Evolutionary conservation across 92 coral and sea anemone species (phyloP), one percentile per base, ranked within the genome.

Genomic region (Porites divaricata): DNA sequence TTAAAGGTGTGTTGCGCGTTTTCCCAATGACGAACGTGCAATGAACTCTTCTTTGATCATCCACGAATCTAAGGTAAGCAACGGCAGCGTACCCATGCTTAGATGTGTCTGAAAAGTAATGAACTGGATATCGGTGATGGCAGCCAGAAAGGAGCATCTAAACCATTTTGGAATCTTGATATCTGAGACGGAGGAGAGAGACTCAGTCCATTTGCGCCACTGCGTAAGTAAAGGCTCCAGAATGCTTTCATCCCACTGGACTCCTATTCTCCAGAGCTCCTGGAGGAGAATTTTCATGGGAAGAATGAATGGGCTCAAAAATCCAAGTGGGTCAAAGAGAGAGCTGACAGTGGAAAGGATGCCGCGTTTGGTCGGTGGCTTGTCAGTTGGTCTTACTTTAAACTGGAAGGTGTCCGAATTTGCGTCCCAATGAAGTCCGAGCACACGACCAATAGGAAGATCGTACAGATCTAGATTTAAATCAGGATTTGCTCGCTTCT

Each of bases 161-260:
- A 35, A 80, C 10, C 85, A 80, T 74, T 81, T 73, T 2, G 86
- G 90, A 23, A 86, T 86, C 66, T 72, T 68, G 75, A 80, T 74
- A 19, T 51, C 48, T n/a, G 83, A 50, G 69, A 87, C 28, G n/a
- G 49, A 66, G 50, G 90, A 77, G 19, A 87, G 74, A 45, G 86
- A 81, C 54, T 62, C 52, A 51, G 67, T 21, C 83, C 87, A 87
- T 52, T 28, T 74, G 57, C 9, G 67, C 82, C 90, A 87, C 49
- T 79, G 80, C 21, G 41, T 24, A 20, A 63, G 74, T 11, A 70
- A 49, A 9, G 90, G 89, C 50, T 71, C 79, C 16, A 50, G 85
- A 8, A 78, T 53, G 58, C 50, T 16, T 24, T 85, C 89, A 67
- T 85, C 78, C 89, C 89, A 85, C n/a, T 76, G 63, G 24, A 76